Conservation (phyloP, 2,888 invertebrate species). For the Amiota communis region DNA sequence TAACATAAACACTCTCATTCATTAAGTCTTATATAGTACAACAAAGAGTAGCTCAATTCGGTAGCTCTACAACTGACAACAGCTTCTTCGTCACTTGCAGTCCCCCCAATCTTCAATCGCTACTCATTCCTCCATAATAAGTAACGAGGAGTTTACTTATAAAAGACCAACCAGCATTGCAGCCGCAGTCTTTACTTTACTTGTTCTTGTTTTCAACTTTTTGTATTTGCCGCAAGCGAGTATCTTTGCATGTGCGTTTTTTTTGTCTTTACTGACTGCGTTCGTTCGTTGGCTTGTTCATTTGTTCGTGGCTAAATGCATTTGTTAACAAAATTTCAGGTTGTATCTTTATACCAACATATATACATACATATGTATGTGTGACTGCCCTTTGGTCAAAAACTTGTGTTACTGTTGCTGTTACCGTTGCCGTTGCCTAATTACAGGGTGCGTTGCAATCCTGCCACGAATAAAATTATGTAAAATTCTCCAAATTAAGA, state of each 20-base stretch:
- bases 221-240: too few species aligned
- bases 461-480: constrained; percentile 47
- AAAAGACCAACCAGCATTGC: too few species aligned
- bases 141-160: too few species aligned
- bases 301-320: constrained; percentile 41
- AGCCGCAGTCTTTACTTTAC: too few species aligned
- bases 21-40: too few species aligned
- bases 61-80: constrained; percentile 10
- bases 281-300: neutral
- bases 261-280: neutral
- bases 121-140: too few species aligned
- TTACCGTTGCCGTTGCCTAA: constrained; percentile 46
- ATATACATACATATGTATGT: too few species aligned
- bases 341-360: constrained; percentile 31
- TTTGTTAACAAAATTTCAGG: constrained; percentile 65
- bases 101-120: too few species aligned
- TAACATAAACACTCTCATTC: neutral
- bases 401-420: neutral
- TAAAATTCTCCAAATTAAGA: constrained; percentile 62
- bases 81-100: too few species aligned
- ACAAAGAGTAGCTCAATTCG: constrained; percentile 2
- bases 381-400: constrained; percentile 14
- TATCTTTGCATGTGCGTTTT: neutral
- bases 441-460: constrained; percentile 56
- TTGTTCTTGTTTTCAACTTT: too few species aligned